Evolutionary conservation across 2,888 invertebrate species (phyloP).

Genomic region (Dermolepida albohirtum): DNA sequence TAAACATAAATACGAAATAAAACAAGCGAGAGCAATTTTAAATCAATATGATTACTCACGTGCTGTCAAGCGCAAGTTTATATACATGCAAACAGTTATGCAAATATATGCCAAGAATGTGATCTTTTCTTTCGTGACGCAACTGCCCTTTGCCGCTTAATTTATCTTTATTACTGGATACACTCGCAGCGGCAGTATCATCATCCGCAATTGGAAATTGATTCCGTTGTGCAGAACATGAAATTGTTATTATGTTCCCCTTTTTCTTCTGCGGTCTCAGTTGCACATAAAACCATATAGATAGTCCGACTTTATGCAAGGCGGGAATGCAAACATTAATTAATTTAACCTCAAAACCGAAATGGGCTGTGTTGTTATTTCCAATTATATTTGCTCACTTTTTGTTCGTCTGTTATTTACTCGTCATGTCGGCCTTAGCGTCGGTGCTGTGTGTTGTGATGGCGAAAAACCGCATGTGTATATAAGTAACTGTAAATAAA

Average conservation of each 20-base stretch:
- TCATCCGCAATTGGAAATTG: conserved; percentile 30
- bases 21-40: conserved; percentile 26
- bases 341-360: conserved; percentile 26
- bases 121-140: conserved; percentile 48
- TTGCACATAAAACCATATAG: conserved; percentile 15
- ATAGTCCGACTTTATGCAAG: conserved; percentile 15
- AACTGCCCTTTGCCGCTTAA: conserved; percentile 47
- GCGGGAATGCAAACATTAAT: conserved; percentile 17
- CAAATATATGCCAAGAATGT: conserved; percentile 49
- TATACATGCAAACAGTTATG: conserved; percentile 46
- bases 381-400: neutral
- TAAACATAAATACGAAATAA: conserved; percentile 22
- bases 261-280: conserved; percentile 32
- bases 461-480: conserved; percentile 38
- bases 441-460: conserved; percentile 15
- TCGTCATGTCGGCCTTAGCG: conserved; percentile 10
- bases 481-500: conserved; percentile 39
- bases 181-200: conserved; percentile 23
- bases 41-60: conserved; percentile 37
- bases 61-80: conserved; percentile 17
- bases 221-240: conserved; percentile 18
- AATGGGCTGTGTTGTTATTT: conserved; percentile 18
- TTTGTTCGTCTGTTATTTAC: conserved; percentile 16
- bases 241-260: conserved; percentile 10
- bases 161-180: conserved; percentile 44